These are phyloP conservation scores for Papilio demoleus DNA, from an alignment of 2,888 invertebrate species.

Conservation along the genomic window DNA sequence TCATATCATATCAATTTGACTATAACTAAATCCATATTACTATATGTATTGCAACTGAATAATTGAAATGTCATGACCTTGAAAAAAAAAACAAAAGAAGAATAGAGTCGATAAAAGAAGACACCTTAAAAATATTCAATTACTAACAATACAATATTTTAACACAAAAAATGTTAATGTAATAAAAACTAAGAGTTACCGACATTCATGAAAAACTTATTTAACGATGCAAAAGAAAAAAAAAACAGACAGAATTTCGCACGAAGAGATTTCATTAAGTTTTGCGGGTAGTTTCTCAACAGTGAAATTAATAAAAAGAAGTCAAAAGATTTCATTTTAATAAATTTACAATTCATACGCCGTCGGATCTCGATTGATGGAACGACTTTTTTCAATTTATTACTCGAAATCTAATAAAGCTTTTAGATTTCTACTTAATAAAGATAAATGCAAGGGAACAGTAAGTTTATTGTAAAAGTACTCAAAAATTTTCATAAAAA, in stretches of 20 bases:
- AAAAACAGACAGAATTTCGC: constrained; percentile 26
- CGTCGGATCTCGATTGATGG: constrained; percentile 6
- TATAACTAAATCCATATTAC: too few species aligned
- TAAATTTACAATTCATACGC: constrained; percentile 31
- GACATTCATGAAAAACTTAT: constrained; percentile 26
- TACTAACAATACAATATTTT: not conserved
- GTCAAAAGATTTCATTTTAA: constrained; percentile 20
- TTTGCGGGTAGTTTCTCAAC: constrained; percentile 33
- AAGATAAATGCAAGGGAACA: not conserved
- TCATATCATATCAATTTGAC: too few species aligned
- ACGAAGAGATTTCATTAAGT: constrained; percentile 30
- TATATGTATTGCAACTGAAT: too few species aligned
- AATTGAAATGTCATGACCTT: too few species aligned
- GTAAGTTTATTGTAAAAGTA: not conserved
- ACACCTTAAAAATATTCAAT: not conserved
- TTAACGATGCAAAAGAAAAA: constrained; percentile 28
- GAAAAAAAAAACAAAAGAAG: too few species aligned
- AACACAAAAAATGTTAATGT: constrained; percentile 10
- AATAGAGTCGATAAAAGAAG: not conserved
- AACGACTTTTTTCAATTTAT: constrained; percentile 21
- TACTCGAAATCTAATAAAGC: constrained; percentile 1
- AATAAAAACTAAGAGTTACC: constrained; percentile 8
- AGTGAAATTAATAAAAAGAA: constrained; percentile 32
- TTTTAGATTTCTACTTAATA: not conserved
- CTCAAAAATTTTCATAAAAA: not conserved